These are phyloP conservation scores for Gavia stellata DNA, from an alignment of 2,113 vertebrate genomes.

Conservation along the genomic window DNA sequence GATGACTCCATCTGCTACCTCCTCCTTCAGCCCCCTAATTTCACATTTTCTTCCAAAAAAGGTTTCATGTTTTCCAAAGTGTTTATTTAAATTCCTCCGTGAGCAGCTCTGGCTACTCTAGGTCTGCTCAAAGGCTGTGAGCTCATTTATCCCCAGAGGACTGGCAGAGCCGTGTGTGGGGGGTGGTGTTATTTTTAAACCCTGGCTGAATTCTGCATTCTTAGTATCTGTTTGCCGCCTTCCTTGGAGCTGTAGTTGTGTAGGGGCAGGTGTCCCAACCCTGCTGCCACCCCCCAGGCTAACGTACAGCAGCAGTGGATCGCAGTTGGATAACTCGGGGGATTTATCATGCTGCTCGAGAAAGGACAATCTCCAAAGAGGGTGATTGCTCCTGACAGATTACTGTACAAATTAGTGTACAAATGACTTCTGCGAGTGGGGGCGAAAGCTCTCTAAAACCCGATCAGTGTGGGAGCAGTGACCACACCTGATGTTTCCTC, in stretches of 20 bases:
- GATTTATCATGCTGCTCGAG: background rate
- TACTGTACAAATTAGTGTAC: background rate
- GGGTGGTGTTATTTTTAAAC: slow-evolving; percentile 38
- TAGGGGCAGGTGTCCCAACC: background rate
- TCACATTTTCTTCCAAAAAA: slow-evolving; percentile 61
- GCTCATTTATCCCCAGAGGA: slow-evolving; percentile 29
- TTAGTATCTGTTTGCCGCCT: background rate
- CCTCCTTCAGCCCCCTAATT: slow-evolving; percentile 5
- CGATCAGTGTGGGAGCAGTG: background rate
- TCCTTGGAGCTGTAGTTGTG: background rate
- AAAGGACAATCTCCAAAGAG: background rate
- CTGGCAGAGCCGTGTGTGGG: background rate
- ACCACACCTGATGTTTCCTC: background rate
- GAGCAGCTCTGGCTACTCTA: slow-evolving; percentile 17
- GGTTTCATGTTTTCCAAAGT: slow-evolving; percentile 37
- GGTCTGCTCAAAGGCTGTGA: background rate
- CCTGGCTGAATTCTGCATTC: background rate
- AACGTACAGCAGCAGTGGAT: rapidly evolving
- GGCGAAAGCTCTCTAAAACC: background rate
- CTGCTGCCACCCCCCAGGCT: background rate
- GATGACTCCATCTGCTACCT: slow-evolving; percentile 15
- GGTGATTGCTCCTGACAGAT: background rate
- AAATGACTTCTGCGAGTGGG: no score
- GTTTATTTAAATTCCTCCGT: slow-evolving; percentile 20
- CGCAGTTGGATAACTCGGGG: background rate